Percentiles rank a stretch among this genome's conserved stretches.
These are phyloP conservation scores for Conomelus anceps DNA, from an alignment of 2,888 invertebrate genomes.

Conservation along the genomic window DNA sequence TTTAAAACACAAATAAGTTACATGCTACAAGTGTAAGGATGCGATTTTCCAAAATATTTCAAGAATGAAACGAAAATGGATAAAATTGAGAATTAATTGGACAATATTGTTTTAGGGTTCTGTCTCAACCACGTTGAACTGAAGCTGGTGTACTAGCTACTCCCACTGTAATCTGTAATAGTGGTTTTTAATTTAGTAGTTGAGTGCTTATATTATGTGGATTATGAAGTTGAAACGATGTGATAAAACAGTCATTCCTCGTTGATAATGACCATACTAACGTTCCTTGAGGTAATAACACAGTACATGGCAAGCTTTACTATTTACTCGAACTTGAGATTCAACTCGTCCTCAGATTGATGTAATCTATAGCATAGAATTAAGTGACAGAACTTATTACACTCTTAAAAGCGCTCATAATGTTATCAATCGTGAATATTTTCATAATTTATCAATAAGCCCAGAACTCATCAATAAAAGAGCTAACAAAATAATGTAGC, in stretches of 20 bases:
- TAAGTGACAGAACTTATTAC: not conserved
- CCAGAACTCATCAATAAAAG: too few species aligned
- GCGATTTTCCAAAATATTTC: too few species aligned
- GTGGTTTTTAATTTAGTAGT: not conserved
- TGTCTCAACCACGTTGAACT: not conserved
- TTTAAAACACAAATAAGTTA: too few species aligned
- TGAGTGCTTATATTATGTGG: not conserved
- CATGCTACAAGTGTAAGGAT: too few species aligned
- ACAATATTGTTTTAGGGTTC: not conserved
- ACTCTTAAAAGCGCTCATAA: too few species aligned
- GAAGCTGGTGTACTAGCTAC: not conserved
- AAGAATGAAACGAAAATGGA: too few species aligned
- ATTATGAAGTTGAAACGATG: not conserved
- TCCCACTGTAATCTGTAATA: too few species aligned
- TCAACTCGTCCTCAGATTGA: not conserved
- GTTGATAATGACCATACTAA: not conserved
- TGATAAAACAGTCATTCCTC: not conserved
- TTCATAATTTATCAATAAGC: too few species aligned
- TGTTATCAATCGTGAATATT: too few species aligned
- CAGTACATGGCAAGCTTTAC: not conserved
- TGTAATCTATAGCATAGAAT: not conserved
- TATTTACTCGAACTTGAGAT: not conserved
- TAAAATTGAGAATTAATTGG: too few species aligned
- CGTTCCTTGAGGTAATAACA: not conserved
- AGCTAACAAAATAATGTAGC: too few species aligned